Conservation (phyloP, 2,888 invertebrate species). For the Deilephila porcellus region DNA sequence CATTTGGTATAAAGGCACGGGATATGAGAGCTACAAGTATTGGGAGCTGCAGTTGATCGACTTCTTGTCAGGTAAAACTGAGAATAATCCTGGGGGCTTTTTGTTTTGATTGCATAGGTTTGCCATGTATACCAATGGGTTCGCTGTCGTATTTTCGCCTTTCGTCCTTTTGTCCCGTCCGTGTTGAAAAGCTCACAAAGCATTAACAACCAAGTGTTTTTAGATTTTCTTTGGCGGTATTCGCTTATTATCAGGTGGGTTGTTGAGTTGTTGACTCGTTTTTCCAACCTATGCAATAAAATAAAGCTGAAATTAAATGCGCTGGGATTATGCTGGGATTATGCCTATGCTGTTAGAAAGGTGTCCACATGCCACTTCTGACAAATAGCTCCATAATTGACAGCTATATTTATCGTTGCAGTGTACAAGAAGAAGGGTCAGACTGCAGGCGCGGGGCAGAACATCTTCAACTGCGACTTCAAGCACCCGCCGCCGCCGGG, state of each 20-base stretch:
- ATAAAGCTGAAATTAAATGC: too few species aligned
- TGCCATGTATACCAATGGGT: too few species aligned
- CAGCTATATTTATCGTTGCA: constrained; percentile 53
- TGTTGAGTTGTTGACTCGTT: too few species aligned
- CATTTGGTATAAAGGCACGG: constrained; percentile 96
- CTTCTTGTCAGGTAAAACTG: constrained; percentile 89
- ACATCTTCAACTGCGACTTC: constrained; percentile 89
- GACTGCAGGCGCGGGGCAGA: constrained; percentile 89
- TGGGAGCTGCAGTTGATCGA: constrained; percentile 92
- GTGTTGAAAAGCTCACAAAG: too few species aligned
- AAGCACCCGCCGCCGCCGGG: constrained; percentile 87
- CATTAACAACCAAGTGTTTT: too few species aligned
- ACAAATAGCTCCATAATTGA: not conserved
- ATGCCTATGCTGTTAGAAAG: not conserved
- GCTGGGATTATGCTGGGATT: too few species aligned
- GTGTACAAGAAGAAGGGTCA: constrained; percentile 90
- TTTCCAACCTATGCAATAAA: too few species aligned
- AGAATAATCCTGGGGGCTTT: not conserved
- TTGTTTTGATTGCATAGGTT: not conserved
- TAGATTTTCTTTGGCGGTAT: too few species aligned
- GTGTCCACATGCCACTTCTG: not conserved
- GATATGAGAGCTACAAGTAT: constrained; percentile 89
- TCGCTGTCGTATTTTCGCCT: too few species aligned
- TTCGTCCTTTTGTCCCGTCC: too few species aligned
- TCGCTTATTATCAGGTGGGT: too few species aligned